Conservation (phyloP, 2,113 vertebrate species). For the Scortum barcoo region DNA sequence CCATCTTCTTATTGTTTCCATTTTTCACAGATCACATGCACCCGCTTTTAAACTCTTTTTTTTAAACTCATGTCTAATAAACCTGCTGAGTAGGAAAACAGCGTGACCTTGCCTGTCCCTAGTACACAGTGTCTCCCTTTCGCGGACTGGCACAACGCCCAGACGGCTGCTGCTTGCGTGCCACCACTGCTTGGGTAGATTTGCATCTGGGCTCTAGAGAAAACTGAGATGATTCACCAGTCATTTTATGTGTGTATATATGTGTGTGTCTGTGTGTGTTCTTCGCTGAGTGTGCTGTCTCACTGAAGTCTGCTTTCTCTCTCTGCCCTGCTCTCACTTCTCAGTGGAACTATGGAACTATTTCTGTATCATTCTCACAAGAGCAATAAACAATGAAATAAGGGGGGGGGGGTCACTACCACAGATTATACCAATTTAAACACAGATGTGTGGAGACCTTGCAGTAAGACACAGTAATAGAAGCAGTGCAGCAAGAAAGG, state of each 20-base stretch:
- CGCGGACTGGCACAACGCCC: slow-evolving; percentile 69
- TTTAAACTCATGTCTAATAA: slow-evolving; percentile 35
- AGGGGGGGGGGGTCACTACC: neutral
- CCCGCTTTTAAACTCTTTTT: slow-evolving; percentile 27
- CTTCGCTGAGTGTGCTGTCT: slow-evolving; percentile 19
- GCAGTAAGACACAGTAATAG: neutral
- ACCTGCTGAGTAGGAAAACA: slow-evolving; percentile 59
- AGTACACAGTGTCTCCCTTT: slow-evolving; percentile 54
- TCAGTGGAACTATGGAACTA: slow-evolving; percentile 18
- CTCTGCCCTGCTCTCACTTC: slow-evolving; percentile 32
- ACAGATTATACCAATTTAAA: slow-evolving; percentile 18
- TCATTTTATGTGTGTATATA: slow-evolving; percentile 35
- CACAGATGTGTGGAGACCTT: neutral
- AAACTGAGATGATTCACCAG: slow-evolving; percentile 66
- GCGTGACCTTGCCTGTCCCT: slow-evolving; percentile 66
- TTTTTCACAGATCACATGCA: slow-evolving; percentile 35
- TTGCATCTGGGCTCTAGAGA: slow-evolving; percentile 75
- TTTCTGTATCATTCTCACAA: slow-evolving; percentile 30
- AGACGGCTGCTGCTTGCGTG: slow-evolving; percentile 79
- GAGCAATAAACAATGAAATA: slow-evolving; percentile 35
- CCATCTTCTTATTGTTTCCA: slow-evolving; percentile 33
- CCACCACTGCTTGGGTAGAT: slow-evolving; percentile 77
- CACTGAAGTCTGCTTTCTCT: slow-evolving; percentile 15
- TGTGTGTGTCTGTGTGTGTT: slow-evolving; percentile 19
- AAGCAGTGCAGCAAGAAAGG: neutral